A percentile compares a stretch with the other conserved stretches of the same genome.
phyloP scores from a whole-genome alignment of 2,888 invertebrate genomes.

The Eupithecia insigniata region DNA sequence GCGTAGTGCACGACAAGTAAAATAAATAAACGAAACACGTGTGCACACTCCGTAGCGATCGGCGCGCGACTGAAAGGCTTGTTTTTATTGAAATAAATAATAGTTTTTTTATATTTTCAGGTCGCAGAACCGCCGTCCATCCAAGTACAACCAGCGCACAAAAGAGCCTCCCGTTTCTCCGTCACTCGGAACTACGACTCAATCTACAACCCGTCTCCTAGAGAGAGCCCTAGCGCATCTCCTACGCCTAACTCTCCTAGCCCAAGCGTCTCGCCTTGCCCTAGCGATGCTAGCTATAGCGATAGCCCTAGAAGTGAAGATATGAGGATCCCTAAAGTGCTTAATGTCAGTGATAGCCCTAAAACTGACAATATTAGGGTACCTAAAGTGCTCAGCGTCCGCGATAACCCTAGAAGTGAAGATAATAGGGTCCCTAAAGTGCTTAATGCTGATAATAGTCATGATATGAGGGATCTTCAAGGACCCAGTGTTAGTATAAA shows the following conservation, averaged over 20 bases:
- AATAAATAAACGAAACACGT: too few relatives aligned
- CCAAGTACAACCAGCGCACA: slow-evolving; percentile 84
- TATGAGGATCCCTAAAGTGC: slow-evolving; percentile 6
- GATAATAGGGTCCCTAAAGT: slow-evolving; percentile 11
- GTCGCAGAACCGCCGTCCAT: slow-evolving; percentile 74
- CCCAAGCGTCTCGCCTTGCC: slow-evolving; percentile 34
- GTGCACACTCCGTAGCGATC: too few relatives aligned
- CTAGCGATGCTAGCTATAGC: slow-evolving; percentile 27
- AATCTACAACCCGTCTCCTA: slow-evolving; percentile 60
- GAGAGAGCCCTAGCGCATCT: slow-evolving; percentile 51
- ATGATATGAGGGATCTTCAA: not conserved
- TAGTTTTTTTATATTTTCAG: slow-evolving; percentile 49
- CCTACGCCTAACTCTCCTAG: slow-evolving; percentile 37
- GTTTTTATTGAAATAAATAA: not conserved
- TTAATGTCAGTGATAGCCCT: not conserved
- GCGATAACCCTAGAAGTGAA: slow-evolving; percentile 22
- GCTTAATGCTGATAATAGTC: not conserved
- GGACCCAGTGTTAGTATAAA: not conserved
- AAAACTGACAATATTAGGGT: too few relatives aligned
- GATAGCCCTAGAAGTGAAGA: slow-evolving; percentile 25
- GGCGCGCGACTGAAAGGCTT: too few relatives aligned
- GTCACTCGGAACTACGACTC: slow-evolving; percentile 77
- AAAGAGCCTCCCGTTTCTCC: slow-evolving; percentile 76
- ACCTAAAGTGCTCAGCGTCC: not conserved
- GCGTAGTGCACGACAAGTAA: too few relatives aligned